A percentile compares a stretch with the other conserved stretches of the same genome.
Evolutionary conservation across 1,140 invertebrate genomes (phyloP).

Genomic region (Drosophila kohkoa): DNA sequence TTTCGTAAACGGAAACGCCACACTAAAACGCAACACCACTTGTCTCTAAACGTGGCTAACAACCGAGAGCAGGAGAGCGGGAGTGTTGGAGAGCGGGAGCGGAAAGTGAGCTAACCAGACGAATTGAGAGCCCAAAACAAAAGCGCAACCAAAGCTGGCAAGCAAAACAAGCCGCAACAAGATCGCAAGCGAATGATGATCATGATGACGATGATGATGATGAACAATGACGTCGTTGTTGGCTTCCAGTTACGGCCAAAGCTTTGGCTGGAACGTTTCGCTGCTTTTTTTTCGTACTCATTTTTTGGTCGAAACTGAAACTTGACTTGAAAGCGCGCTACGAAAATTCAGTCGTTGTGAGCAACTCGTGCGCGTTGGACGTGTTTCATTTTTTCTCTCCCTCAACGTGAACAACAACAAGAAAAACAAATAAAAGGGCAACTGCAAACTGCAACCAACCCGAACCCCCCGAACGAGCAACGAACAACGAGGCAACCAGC

Average conservation of each 20-base stretch:
- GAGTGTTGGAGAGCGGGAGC: background rate
- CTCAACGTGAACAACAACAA: conserved; percentile 7
- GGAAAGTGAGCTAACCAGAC: conserved; percentile 24
- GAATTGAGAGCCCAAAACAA: conserved; percentile 78
- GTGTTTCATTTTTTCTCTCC: conserved; percentile 50
- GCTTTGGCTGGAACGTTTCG: conserved; percentile 22
- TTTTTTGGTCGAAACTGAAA: conserved; percentile 41
- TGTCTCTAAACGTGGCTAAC: background rate
- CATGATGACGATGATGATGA: conserved; percentile 12
- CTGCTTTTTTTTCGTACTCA: conserved; percentile 6
- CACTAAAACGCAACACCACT: conserved; percentile 23
- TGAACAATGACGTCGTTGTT: conserved; percentile 58
- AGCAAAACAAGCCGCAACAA: conserved; percentile 71
- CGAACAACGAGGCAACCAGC: conserved; percentile 19
- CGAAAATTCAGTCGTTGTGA: conserved; percentile 64
- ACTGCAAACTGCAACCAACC: conserved; percentile 31
- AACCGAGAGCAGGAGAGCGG: conserved; percentile 15
- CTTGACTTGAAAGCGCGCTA: conserved; percentile 53
- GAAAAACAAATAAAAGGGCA: conserved; percentile 28
- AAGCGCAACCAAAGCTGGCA: conserved; percentile 63
- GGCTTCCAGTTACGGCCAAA: conserved; percentile 35
- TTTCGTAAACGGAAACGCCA: conserved; percentile 57
- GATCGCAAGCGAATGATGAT: conserved; percentile 47
- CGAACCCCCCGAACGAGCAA: conserved; percentile 29
- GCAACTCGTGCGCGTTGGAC: conserved; percentile 76